These are phyloP conservation scores for Hybognathus amarus DNA, from an alignment of 2,797 vertebrate species.

Conservation along the genomic window DNA sequence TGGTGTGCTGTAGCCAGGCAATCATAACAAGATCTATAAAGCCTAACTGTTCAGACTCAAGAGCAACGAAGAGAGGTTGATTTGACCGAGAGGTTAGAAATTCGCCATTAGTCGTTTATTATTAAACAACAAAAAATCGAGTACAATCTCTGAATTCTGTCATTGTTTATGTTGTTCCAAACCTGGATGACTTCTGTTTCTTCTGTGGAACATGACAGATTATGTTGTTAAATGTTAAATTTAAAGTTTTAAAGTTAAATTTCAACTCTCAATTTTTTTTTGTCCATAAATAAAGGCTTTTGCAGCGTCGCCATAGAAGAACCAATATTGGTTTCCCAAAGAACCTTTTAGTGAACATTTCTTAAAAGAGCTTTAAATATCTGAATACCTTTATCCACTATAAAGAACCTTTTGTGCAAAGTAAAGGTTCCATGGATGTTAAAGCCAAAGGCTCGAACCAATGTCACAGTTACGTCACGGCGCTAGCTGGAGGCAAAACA, in stretches of 20 bases:
- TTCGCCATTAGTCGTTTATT: not conserved
- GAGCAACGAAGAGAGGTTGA: constrained; percentile 20
- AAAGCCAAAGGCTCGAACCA: too few relatives aligned
- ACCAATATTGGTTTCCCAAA: too few relatives aligned
- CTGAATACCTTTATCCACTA: too few relatives aligned
- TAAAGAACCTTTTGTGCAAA: too few relatives aligned
- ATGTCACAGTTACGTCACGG: too few relatives aligned
- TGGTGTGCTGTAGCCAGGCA: constrained; percentile 15
- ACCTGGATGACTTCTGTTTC: not conserved
- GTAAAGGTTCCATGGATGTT: too few relatives aligned
- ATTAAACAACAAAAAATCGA: not conserved
- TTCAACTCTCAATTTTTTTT: not conserved
- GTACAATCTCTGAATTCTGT: too few relatives aligned
- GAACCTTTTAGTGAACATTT: too few relatives aligned
- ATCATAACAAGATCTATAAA: constrained; percentile 31
- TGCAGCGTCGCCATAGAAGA: too few relatives aligned
- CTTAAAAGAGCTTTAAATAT: too few relatives aligned
- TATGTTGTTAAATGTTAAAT: not conserved
- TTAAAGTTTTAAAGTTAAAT: too few relatives aligned
- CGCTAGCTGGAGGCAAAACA: too few relatives aligned
- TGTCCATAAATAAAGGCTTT: not conserved
- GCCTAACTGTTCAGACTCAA: constrained; percentile 23
- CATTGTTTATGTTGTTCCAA: not conserved
- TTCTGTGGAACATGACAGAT: not conserved
- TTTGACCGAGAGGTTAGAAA: constrained; percentile 8